A percentile compares a stretch with the other conserved stretches of the same genome.
Evolutionary conservation across 2,797 vertebrate genomes (phyloP).

Genomic region (Sebastes nivosus): DNA sequence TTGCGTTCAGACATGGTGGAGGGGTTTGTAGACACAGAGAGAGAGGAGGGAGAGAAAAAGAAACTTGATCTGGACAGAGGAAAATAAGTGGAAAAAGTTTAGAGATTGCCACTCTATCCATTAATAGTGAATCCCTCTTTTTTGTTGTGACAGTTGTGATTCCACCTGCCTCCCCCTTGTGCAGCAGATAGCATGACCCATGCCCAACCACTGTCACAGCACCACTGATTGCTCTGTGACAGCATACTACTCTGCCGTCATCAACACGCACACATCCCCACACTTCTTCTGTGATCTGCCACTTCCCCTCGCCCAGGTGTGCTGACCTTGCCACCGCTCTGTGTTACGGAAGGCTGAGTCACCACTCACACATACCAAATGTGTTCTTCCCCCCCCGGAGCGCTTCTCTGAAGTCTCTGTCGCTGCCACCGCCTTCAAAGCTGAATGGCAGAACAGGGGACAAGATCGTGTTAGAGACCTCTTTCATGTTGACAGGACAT

Average conservation of each 20-base stretch:
- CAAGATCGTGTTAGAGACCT: not conserved
- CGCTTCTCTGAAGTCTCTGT: slow-evolving; percentile 23
- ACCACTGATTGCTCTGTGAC: slow-evolving; percentile 42
- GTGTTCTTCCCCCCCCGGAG: not conserved
- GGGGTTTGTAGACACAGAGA: not conserved
- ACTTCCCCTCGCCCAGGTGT: slow-evolving; percentile 37
- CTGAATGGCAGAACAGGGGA: slow-evolving; percentile 11
- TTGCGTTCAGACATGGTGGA: not conserved
- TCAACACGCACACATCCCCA: not conserved
- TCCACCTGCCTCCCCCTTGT: slow-evolving; percentile 1
- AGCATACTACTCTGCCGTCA: not conserved
- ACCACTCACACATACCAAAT: slow-evolving; percentile 46
- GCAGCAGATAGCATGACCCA: slow-evolving; percentile 31
- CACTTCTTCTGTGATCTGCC: slow-evolving; percentile 13
- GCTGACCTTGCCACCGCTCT: slow-evolving; percentile 45
- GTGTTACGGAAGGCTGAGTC: slow-evolving; percentile 51
- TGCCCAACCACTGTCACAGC: slow-evolving; percentile 39
- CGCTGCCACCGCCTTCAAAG: slow-evolving; percentile 27
- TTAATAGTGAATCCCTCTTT: slow-evolving; percentile 40
- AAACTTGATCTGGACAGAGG: not conserved
- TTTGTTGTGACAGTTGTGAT: slow-evolving; percentile 47
- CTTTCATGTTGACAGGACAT: slow-evolving; percentile 12
- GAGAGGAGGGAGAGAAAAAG: not conserved
- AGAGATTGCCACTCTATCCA: slow-evolving; percentile 2
- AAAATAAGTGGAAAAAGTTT: slow-evolving; percentile 10